Evolutionary conservation across 2,797 vertebrate genomes (phyloP), one percentile per base, ranked within the genome.

Genomic region (Gymnoscopelus microlampas): DNA sequence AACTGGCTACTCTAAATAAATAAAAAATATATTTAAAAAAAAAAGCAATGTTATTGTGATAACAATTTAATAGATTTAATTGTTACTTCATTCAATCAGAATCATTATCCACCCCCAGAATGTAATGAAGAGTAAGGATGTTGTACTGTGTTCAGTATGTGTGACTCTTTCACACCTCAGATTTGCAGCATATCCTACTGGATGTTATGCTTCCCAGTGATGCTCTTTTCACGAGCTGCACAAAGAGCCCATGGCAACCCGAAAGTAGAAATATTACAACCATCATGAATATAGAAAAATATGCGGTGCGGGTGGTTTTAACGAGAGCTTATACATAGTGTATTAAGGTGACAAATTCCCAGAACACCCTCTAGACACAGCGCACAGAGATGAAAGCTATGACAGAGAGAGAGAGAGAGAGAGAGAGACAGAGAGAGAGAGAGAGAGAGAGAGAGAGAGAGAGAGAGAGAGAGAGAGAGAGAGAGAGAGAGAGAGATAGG

Each of bases 261-360:
- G 5, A 7, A 55, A 80, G 82, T 78, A 73, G 86, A 81, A 79
- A 89, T 85, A 88, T 90, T 88, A 87, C 81, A 83, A 81, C 69
- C 69, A 35, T 89, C 89, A 90, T 87, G 79, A 90, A 88, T 76
- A 84, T 74, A 35, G 60, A 77, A 74, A 86, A 71, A 89, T 24
- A 89, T 77, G 84, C 82, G 84, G 70, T 75, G 82, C 1, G 32
- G 32, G 32, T 35, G 78, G 67, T 89, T 91, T 87, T 88, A 91
- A 88, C 82, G 88, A 87, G 77, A 81, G 80, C 84, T 87, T 79
- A 85, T 85, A 85, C 84, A 83, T 3, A 75, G 73, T 77, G 75
- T 79, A 80, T 91, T 88, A 86, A 71, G 80, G 82, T 89, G 87
- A 91, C 90, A 83, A 84, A 88, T 92, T 80, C 78, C 62, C 58